These are phyloP conservation scores for Drosophila lacteicornis DNA, from an alignment of 1,140 invertebrate species.

Conservation along the genomic window DNA sequence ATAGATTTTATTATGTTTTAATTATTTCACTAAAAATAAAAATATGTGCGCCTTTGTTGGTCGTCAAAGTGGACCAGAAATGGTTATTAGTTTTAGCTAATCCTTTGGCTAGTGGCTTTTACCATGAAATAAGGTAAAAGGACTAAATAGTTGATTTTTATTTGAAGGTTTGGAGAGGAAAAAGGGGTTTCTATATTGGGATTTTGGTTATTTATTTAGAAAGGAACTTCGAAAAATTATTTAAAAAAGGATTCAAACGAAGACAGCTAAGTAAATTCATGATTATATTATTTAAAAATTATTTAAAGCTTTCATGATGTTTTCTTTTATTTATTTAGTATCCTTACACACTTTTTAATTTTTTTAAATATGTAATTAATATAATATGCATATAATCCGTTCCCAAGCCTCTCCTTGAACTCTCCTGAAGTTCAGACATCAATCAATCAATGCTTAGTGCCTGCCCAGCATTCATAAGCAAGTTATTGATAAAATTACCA, in stretches of 20 bases:
- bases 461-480: conserved; percentile 24
- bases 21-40: conserved; percentile 52
- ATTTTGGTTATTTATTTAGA: background rate
- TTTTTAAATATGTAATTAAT: too few species aligned
- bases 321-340: too few species aligned
- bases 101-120: background rate
- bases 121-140: background rate
- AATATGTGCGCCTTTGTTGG: conserved; percentile 23
- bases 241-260: too few species aligned
- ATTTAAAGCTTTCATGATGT: too few species aligned
- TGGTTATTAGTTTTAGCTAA: conserved; percentile 21
- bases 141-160: background rate
- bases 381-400: too few species aligned
- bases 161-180: too few species aligned
- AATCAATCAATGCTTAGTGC: conserved; percentile 49
- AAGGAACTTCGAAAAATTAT: too few species aligned
- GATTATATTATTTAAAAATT: too few species aligned
- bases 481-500: conserved; percentile 22
- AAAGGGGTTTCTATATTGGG: background rate
- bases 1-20: conserved; percentile 60
- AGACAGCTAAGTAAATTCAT: too few species aligned
- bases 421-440: conserved; percentile 14
- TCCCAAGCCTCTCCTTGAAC: conserved; percentile 14
- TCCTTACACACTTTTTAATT: too few species aligned
- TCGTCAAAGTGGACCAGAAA: background rate